A percentile compares a stretch with the other conserved stretches of the same genome.
These are phyloP conservation scores for Trichoplax adhaerens DNA, from an alignment of 37 sponge, comb jelly and placozoan species.

Conservation along the genomic window DNA sequence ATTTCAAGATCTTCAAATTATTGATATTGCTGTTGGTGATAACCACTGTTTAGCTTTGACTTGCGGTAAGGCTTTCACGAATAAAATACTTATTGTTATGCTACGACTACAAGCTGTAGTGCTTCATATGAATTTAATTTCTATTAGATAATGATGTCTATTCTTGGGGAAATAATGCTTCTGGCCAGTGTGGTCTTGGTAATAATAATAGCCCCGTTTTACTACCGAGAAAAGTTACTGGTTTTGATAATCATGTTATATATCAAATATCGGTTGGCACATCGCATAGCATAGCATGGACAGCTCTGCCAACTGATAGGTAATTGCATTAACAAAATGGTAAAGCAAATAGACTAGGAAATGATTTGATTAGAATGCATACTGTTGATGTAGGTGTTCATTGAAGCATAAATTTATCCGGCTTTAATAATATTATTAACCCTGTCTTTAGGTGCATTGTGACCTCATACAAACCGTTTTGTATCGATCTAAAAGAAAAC, in stretches of 20 bases:
- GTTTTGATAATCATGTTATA: conserved; percentile 38
- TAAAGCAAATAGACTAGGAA: background rate
- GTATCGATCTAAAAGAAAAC: conserved; percentile 8
- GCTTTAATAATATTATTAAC: background rate
- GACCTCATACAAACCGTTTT: background rate
- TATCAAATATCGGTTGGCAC: conserved; percentile 78
- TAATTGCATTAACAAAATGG: background rate
- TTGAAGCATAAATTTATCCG: background rate
- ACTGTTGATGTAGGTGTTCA: background rate
- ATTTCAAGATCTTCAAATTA: conserved; percentile 37
- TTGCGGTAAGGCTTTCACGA: conserved; percentile 24
- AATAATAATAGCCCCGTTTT: conserved; percentile 32
- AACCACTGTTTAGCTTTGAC: conserved; percentile 77
- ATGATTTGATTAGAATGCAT: conserved; percentile 1
- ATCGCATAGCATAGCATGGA: conserved; percentile 82
- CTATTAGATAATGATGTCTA: conserved; percentile 59
- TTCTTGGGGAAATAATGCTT: conserved; percentile 82
- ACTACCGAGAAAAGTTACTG: conserved; percentile 43
- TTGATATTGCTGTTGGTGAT: conserved; percentile 66
- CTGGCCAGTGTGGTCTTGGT: conserved; percentile 83
- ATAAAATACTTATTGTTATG: background rate
- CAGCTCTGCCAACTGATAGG: conserved; percentile 64
- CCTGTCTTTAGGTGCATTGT: background rate
- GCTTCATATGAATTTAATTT: background rate
- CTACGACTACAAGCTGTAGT: background rate